These are phyloP conservation scores for Macropus fuliginosus DNA, from an alignment of 2,797 vertebrate genomes.

Conservation along the genomic window DNA sequence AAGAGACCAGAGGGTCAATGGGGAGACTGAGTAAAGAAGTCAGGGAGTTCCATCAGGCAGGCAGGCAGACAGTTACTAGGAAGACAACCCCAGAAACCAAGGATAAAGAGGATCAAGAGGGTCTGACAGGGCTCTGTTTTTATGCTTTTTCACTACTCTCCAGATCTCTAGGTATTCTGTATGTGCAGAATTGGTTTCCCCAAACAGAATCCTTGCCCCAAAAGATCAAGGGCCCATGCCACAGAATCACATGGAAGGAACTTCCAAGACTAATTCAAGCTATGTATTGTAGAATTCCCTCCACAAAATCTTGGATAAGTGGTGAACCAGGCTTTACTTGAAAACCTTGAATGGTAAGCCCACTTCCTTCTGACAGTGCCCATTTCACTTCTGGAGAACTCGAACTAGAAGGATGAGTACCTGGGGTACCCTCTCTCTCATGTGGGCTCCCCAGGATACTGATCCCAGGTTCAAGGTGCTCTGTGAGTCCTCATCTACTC, in stretches of 20 bases:
- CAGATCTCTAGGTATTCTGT: background rate
- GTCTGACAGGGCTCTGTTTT: background rate
- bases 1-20: background rate
- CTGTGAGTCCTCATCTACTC: background rate
- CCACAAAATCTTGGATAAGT: background rate
- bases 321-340: background rate
- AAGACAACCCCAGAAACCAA: background rate
- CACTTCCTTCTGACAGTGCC: background rate
- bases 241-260: background rate
- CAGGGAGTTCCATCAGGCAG: background rate
- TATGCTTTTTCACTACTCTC: background rate
- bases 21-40: background rate
- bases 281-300: background rate
- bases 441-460: background rate
- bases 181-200: background rate
- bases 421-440: background rate
- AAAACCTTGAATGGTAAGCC: background rate
- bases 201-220: background rate
- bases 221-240: background rate
- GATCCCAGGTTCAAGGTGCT: background rate
- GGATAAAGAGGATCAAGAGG: background rate
- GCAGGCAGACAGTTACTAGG: background rate
- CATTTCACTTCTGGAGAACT: background rate
- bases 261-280: background rate
- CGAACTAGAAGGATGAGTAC: background rate